phyloP scores from a whole-genome alignment of 2,888 invertebrate species.

The Phalangium opilio region DNA sequence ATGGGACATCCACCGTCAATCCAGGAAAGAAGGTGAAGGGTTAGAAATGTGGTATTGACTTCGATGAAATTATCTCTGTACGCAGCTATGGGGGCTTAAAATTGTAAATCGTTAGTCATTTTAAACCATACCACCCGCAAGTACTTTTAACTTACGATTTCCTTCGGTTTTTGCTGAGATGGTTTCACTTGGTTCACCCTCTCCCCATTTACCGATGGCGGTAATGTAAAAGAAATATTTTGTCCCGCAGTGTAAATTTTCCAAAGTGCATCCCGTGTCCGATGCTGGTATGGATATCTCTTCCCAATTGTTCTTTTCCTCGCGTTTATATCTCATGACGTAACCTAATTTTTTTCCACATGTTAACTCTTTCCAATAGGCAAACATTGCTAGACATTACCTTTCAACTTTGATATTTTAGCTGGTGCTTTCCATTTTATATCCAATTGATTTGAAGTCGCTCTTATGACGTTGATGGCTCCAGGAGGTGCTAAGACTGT shows the following conservation, averaged over 20 bases:
- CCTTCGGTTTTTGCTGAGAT: slow-evolving; percentile 17
- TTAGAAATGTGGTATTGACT: slow-evolving; percentile 29
- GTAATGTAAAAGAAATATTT: slow-evolving; percentile 55
- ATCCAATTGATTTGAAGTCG: too few species aligned
- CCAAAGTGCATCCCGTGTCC: slow-evolving; percentile 50
- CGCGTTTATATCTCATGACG: slow-evolving; percentile 29
- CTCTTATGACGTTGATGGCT: too few species aligned
- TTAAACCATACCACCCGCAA: too few species aligned
- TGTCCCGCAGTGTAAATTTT: slow-evolving; percentile 62
- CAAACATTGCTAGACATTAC: too few species aligned
- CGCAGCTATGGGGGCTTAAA: slow-evolving; percentile 30
- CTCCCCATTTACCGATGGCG: slow-evolving; percentile 58
- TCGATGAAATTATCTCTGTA: slow-evolving; percentile 17
- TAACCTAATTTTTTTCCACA: too few species aligned
- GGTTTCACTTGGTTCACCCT: slow-evolving; percentile 44
- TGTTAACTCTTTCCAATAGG: too few species aligned
- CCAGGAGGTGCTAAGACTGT: too few species aligned
- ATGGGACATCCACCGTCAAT: slow-evolving; percentile 31
- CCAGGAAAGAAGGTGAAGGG: slow-evolving; percentile 31
- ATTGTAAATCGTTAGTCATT: background rate
- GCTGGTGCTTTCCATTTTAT: too few species aligned
- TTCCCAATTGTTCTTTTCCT: slow-evolving; percentile 46
- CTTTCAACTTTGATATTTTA: too few species aligned
- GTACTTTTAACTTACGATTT: slow-evolving; percentile 6
- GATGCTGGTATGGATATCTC: slow-evolving; percentile 49